These are phyloP conservation scores for Gadus chalcogrammus DNA, from an alignment of 2,113 vertebrate genomes.

Conservation along the genomic window DNA sequence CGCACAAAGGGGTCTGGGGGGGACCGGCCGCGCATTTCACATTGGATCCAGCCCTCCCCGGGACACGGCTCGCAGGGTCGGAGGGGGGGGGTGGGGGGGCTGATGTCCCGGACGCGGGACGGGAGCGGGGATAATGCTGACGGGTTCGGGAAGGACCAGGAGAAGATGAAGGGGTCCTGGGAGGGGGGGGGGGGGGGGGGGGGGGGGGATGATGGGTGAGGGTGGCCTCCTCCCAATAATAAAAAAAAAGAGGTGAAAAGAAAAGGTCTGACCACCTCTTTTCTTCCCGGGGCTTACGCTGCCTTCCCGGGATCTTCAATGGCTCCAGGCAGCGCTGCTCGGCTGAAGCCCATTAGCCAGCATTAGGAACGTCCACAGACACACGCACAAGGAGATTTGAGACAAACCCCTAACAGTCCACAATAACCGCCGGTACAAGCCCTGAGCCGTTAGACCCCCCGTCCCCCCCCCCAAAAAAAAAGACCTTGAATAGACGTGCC, in stretches of 20 bases:
- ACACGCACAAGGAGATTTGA: conserved; percentile 98
- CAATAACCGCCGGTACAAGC: conserved; percentile 99
- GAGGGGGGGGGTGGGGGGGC: conserved; percentile 63
- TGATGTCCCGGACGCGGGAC: conserved; percentile 59
- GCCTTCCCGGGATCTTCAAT: conserved; percentile 72
- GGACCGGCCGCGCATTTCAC: conserved; percentile 97
- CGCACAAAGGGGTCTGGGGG: conserved; percentile 88
- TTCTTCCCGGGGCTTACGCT: conserved; percentile 71
- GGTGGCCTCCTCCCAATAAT: conserved; percentile 62
- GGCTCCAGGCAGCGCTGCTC: conserved; percentile 76
- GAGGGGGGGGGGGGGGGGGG: conserved; percentile 34
- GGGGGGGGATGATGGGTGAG: conserved; percentile 60
- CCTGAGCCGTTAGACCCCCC: conserved; percentile 99
- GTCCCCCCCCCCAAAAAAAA: conserved; percentile 81
- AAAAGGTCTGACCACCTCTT: conserved; percentile 67
- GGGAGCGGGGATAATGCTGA: conserved; percentile 58
- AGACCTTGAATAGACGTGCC: conserved; percentile 91
- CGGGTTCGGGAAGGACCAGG: conserved; percentile 43
- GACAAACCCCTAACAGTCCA: conserved; percentile 98
- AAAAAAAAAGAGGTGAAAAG: conserved; percentile 53
- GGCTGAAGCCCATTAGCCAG: conserved; percentile 95
- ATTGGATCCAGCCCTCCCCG: conserved; percentile 97
- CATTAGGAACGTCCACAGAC: conserved; percentile 89
- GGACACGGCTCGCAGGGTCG: conserved; percentile 72
- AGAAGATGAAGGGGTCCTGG: conserved; percentile 12